Conservation (phyloP, 2,888 invertebrate species). For the Gisinianus flammeolus region DNA sequence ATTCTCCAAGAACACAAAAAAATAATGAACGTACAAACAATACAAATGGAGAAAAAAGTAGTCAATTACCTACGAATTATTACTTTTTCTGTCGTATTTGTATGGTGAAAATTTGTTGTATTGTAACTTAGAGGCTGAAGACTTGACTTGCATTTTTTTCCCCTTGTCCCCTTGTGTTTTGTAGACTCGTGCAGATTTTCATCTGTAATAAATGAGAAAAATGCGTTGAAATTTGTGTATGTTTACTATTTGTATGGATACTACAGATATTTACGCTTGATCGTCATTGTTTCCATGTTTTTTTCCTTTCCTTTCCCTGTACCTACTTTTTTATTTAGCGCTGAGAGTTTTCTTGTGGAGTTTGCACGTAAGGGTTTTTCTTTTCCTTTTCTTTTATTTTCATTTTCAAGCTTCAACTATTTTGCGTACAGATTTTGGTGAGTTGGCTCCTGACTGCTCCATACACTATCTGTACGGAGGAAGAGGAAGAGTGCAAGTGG, state of each 20-base stretch:
- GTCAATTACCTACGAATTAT: not conserved
- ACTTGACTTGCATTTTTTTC: no score
- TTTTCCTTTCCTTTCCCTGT: not conserved
- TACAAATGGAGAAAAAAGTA: not conserved
- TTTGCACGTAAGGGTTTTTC: not conserved
- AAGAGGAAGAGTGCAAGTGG: not conserved
- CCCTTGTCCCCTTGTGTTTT: no score
- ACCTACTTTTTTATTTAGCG: no score
- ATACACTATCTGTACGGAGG: not conserved
- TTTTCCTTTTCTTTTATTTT: not conserved
- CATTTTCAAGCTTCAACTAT: not conserved
- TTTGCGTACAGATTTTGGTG: not conserved
- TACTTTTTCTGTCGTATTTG: slow-evolving; percentile 2
- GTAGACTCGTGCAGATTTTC: no score
- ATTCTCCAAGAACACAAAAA: not conserved
- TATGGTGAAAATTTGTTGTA: not conserved
- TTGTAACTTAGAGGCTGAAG: no score
- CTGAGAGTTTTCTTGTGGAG: no score
- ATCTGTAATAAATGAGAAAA: not conserved
- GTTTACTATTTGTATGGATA: no score
- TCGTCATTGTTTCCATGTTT: not conserved
- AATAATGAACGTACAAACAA: not conserved
- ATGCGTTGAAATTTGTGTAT: not conserved
- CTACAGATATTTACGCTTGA: no score
- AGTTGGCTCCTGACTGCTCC: not conserved